Evolutionary conservation across 2,113 vertebrate genomes (phyloP).

Genomic region (Pomatorhinus ruficollis): DNA sequence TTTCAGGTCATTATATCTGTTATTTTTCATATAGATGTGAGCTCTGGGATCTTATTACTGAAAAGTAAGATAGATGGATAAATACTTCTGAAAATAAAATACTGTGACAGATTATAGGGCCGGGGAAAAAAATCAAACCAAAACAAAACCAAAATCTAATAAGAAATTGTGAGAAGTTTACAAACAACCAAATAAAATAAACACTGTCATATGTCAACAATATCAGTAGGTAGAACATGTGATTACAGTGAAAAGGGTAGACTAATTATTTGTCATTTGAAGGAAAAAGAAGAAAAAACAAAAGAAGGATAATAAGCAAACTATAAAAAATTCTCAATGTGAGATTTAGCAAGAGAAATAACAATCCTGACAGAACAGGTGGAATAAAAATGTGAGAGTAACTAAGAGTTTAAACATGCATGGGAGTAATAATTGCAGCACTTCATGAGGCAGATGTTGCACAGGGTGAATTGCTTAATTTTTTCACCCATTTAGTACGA

Average conservation of each 20-base stretch:
- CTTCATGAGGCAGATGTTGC: neutral
- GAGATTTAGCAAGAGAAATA: neutral
- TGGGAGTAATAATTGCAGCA: neutral
- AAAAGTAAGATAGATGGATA: neutral
- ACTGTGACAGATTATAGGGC: neutral
- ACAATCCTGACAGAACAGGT: neutral
- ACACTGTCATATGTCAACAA: neutral
- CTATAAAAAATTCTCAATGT: neutral
- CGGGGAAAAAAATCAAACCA: neutral
- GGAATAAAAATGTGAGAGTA: neutral
- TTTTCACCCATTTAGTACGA: neutral
- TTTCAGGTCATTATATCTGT: neutral
- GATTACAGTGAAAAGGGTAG: neutral
- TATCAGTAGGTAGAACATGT: neutral
- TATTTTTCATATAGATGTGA: neutral
- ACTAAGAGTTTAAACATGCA: neutral
- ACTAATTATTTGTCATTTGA: neutral
- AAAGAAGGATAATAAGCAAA: neutral
- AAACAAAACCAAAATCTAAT: neutral
- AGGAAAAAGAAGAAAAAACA: neutral
- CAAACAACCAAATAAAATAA: neutral
- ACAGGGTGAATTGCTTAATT: neutral
- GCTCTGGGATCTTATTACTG: conserved; percentile 4
- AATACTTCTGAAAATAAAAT: neutral
- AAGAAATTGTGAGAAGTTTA: neutral